Evolutionary conservation across 2,888 invertebrate species (phyloP).

Genomic region (Seladonia tumulorum): DNA sequence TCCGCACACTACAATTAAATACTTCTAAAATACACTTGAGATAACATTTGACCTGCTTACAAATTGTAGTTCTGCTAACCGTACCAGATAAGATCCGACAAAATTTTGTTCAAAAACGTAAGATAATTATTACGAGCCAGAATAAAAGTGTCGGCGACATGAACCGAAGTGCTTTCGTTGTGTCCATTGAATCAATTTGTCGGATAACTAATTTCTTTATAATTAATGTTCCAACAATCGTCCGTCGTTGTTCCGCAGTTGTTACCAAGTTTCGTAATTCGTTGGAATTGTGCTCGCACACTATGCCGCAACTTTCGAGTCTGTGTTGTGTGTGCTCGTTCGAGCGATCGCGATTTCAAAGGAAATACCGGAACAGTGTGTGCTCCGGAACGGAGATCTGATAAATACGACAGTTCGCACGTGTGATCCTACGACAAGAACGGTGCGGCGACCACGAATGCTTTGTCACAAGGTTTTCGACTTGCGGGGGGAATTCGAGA

Average conservation of each 20-base stretch:
- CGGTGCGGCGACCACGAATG: not conserved
- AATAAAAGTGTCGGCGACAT: too few relatives aligned
- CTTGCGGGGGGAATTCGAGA: slow-evolving; percentile 6
- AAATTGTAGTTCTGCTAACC: too few relatives aligned
- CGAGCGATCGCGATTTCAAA: not conserved
- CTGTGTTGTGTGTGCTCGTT: slow-evolving; percentile 1
- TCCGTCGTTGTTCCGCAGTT: not conserved
- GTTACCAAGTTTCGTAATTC: slow-evolving; percentile 24
- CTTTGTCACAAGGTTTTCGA: slow-evolving; percentile 1
- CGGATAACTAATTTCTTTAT: not conserved
- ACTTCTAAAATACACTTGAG: too few relatives aligned
- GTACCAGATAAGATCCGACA: too few relatives aligned
- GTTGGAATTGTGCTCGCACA: slow-evolving; percentile 21
- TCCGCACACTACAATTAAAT: too few relatives aligned
- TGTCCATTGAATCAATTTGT: not conserved
- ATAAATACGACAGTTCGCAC: slow-evolving; percentile 27
- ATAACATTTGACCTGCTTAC: too few relatives aligned
- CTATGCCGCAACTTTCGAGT: slow-evolving; percentile 16
- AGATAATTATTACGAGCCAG: too few relatives aligned
- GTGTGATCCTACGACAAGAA: slow-evolving; percentile 24
- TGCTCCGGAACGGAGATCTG: slow-evolving; percentile 4
- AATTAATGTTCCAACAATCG: not conserved
- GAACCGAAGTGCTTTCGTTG: not conserved
- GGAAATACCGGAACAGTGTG: slow-evolving; percentile 15
- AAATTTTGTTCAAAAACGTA: too few relatives aligned